Base-by-base conservation (phyloP, 2,888 invertebrate species). In the Agelastica alni region DNA sequence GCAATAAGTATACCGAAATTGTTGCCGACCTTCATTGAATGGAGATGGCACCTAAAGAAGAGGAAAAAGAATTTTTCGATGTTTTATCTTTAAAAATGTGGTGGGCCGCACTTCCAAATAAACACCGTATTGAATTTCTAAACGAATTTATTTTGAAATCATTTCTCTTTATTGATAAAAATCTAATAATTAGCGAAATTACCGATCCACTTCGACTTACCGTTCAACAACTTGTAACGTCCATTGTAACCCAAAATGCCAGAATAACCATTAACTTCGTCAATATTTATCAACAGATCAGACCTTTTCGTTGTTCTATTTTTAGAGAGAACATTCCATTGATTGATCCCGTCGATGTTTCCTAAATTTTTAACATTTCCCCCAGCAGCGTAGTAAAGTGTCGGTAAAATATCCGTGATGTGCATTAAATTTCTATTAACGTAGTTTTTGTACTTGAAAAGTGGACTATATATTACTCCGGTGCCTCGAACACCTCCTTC, bases 351-450 rank as follows among this genome's bases (percentile, higher is more conserved):
- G 53, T 78, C 78, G 7, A 75, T 66, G 28, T 66, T 55, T 2
- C 71, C 68, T 4, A 72, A 65, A 22, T 69, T 49, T 2, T 58
- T 17, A 0, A 66, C 54, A 37, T 72, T 49, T 12, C 76, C 77
- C 1, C 89, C 76, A 56, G 71, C 73, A 5, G 69, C 63, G 14
- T 63, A 47, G 37, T 70, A 69, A 20, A 87, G 74, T 0, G 94
- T 93, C 0, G 94, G 93, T 30, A 93, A 71, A 88, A 91, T 91
- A 74, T 95, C 94, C 3, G 85, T 84, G 7, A 93, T 84, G 69
- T 93, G 92, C 71, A 93, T 84, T 43, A 91, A 77, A 42, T 85
- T 79, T 13, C 81, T 75, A 6, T 82, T 84, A 0, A 89, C 80
- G 63, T 83, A 80, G 9, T 79, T 70, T 4, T 60, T 65, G 12